phyloP scores from a whole-genome alignment of 2,888 invertebrate genomes.

The Tillus elongatus region DNA sequence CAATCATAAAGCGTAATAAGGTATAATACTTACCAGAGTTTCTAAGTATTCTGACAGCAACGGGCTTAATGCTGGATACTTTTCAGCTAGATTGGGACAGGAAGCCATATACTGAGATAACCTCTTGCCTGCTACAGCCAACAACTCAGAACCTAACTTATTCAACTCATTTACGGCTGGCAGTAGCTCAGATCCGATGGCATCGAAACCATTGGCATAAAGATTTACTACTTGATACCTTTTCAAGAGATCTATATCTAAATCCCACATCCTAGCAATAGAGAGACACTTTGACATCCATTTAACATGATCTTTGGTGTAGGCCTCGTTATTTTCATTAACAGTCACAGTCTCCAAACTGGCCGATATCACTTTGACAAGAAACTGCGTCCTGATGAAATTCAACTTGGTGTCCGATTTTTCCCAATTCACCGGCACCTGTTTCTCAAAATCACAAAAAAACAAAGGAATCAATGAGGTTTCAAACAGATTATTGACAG shows the following conservation, averaged over 20 bases:
- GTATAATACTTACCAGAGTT: slow-evolving; percentile 48
- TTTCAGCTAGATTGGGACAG: slow-evolving; percentile 52
- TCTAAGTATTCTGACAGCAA: slow-evolving; percentile 68
- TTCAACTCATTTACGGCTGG: slow-evolving; percentile 59
- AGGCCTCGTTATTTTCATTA: slow-evolving; percentile 43
- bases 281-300: slow-evolving; percentile 68
- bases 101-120: slow-evolving; percentile 57
- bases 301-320: slow-evolving; percentile 44
- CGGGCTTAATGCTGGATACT: slow-evolving; percentile 69
- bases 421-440: slow-evolving; percentile 51
- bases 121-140: slow-evolving; percentile 75
- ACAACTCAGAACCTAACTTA: slow-evolving; percentile 57
- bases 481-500: slow-evolving; percentile 68
- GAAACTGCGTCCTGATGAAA: slow-evolving; percentile 59
- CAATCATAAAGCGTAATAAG: no score
- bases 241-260: slow-evolving; percentile 63
- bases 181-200: slow-evolving; percentile 53
- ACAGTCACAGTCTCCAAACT: slow-evolving; percentile 65
- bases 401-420: slow-evolving; percentile 61
- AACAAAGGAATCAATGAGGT: slow-evolving; percentile 54
- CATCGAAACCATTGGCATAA: slow-evolving; percentile 55
- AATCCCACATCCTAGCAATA: slow-evolving; percentile 67
- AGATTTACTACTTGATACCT: slow-evolving; percentile 63
- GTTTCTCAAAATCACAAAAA: slow-evolving; percentile 43
- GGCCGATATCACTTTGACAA: slow-evolving; percentile 58